phyloP scores from a whole-genome alignment of 1,140 invertebrate species.

The Bombus picipes region DNA sequence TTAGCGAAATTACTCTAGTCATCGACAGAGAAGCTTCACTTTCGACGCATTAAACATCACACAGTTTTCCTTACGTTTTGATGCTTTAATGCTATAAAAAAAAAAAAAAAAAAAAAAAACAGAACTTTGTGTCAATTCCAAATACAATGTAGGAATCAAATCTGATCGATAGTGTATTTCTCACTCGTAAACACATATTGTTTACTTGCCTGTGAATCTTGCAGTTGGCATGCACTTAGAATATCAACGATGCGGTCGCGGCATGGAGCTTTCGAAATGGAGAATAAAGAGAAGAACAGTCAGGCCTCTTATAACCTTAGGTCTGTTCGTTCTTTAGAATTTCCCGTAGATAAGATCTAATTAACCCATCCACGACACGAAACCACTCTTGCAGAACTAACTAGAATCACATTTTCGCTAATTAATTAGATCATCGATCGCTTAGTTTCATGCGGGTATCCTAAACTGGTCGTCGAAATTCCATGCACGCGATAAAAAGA shows the following conservation, averaged over 20 bases:
- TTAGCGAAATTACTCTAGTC: conserved; percentile 24
- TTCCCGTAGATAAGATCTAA: not conserved
- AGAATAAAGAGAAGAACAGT: not conserved
- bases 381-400: not conserved
- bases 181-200: not conserved
- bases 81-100: not conserved
- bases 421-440: not conserved
- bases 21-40: not conserved
- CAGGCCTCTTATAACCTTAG: not conserved
- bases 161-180: not conserved
- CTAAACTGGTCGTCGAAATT: not conserved
- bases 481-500: not conserved
- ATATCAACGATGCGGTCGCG: not conserved
- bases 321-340: not conserved
- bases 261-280: not conserved
- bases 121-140: not conserved
- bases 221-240: not conserved
- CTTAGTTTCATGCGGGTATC: not conserved
- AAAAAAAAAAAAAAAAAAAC: too few relatives aligned
- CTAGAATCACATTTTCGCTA: not conserved
- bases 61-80: not conserved
- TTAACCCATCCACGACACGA: not conserved
- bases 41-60: not conserved
- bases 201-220: not conserved
- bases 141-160: not conserved